These are phyloP conservation scores for Peromyscus attwateri DNA, from an alignment of 2,797 vertebrate species.

Conservation along the genomic window DNA sequence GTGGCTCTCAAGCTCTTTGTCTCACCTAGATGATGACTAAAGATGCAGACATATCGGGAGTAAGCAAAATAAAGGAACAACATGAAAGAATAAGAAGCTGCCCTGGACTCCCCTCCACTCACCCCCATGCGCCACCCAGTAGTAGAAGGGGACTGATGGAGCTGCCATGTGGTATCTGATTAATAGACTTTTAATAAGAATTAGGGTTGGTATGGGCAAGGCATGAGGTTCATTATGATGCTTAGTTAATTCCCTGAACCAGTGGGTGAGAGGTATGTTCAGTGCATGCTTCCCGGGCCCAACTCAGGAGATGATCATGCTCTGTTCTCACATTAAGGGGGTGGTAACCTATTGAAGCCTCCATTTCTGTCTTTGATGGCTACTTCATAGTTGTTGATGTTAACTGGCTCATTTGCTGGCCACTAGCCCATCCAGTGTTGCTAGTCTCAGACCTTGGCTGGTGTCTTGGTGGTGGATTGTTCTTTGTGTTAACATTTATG, in stretches of 20 bases:
- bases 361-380: not conserved
- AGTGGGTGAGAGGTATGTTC: not conserved
- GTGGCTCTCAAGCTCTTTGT: not conserved
- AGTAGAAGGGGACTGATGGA: not conserved
- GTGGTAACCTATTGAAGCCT: no score
- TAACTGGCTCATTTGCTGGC: not conserved
- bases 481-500: not conserved
- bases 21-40: not conserved
- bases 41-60: not conserved
- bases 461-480: not conserved
- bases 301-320: not conserved
- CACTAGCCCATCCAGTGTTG: not conserved
- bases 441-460: not conserved
- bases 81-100: not conserved
- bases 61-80: not conserved
- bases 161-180: not conserved
- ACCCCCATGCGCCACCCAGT: not conserved
- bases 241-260: not conserved
- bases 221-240: not conserved
- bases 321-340: not conserved
- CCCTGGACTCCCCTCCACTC: not conserved
- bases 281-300: not conserved
- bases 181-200: no score
- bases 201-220: not conserved
- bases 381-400: not conserved